phyloP scores from a whole-genome alignment of 2,113 vertebrate species.

The Hyaena hyaena region DNA sequence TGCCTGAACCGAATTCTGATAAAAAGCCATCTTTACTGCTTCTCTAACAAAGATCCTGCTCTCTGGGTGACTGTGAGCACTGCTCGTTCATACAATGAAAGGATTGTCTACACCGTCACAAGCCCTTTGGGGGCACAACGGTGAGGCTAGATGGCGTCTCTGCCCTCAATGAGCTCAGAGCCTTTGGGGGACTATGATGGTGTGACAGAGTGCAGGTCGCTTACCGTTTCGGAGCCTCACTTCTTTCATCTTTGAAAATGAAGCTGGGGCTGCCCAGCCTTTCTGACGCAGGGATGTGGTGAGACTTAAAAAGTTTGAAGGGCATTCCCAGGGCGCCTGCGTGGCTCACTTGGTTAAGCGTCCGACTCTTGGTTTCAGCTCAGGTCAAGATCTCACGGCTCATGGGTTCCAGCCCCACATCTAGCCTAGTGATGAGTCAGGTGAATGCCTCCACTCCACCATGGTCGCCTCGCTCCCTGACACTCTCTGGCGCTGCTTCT shows the following conservation, averaged over 20 bases:
- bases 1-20: background rate
- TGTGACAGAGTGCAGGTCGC: background rate
- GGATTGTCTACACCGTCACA: background rate
- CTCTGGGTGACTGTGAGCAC: background rate
- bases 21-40: background rate
- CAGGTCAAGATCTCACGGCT: too few relatives aligned
- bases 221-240: background rate
- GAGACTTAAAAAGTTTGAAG: background rate
- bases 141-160: background rate
- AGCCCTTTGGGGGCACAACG: background rate
- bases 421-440: background rate
- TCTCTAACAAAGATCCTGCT: background rate
- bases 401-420: too few relatives aligned
- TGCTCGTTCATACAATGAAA: background rate
- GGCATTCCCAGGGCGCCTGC: too few relatives aligned
- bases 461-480: background rate
- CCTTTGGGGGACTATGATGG: background rate
- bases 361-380: too few relatives aligned
- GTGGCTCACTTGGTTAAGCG: too few relatives aligned
- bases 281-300: background rate
- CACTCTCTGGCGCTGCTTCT: background rate
- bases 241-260: conserved; percentile 32
- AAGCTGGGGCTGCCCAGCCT: background rate
- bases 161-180: background rate
- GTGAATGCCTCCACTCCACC: background rate